Percentiles rank a stretch among this genome's conserved stretches.
Conservation (phyloP, 2,888 invertebrate genomes). For the Entomobrya proxima region DNA sequence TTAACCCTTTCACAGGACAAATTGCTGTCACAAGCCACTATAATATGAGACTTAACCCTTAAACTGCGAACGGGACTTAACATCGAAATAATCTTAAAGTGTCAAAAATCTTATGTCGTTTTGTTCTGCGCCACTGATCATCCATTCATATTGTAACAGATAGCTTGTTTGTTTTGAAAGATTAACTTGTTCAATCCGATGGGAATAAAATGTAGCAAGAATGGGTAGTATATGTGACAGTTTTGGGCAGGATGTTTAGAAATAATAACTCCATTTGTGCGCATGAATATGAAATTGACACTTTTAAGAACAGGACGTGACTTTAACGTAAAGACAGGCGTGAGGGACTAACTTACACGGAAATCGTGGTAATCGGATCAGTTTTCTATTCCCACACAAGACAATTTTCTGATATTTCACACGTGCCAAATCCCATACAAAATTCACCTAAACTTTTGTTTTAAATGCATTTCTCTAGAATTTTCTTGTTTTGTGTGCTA, state of each 20-base stretch:
- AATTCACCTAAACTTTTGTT: too few species aligned
- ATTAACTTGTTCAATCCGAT: conserved; percentile 27
- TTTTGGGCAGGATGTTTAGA: too few species aligned
- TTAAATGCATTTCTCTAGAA: too few species aligned
- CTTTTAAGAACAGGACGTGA: background rate
- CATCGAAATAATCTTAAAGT: conserved; percentile 19
- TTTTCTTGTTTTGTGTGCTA: too few species aligned
- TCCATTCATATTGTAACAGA: conserved; percentile 32
- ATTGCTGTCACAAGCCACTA: conserved; percentile 54
- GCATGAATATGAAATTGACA: conserved; percentile 28
- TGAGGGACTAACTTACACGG: background rate
- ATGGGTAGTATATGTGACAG: too few species aligned
- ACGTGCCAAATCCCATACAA: conserved; percentile 30
- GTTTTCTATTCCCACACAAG: conserved; percentile 49
- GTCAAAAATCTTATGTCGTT: conserved; percentile 37
- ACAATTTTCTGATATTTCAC: conserved; percentile 37
- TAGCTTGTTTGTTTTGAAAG: conserved; percentile 50
- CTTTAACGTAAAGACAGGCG: conserved; percentile 3
- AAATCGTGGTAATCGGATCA: conserved; percentile 65
- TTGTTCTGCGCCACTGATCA: background rate
- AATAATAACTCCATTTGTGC: conserved; percentile 23
- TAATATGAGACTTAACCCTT: background rate
- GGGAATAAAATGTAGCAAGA: background rate
- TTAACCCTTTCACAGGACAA: conserved; percentile 62
- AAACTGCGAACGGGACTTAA: background rate